phyloP scores from a whole-genome alignment of 2,888 invertebrate genomes.

The Drosophila demipolita region DNA sequence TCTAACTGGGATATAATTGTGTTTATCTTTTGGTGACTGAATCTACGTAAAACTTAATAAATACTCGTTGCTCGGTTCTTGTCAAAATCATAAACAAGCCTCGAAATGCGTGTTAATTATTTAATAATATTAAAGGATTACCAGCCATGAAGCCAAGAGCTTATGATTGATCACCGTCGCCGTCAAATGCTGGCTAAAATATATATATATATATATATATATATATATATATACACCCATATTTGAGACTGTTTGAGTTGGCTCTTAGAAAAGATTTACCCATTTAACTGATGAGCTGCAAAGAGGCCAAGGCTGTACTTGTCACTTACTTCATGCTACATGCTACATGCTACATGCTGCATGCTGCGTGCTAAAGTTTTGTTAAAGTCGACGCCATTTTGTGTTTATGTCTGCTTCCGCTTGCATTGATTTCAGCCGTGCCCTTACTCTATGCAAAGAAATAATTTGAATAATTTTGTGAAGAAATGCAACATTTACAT shows the following conservation, averaged over 20 bases:
- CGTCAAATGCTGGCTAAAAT: constrained; percentile 29
- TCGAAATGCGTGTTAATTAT: constrained; percentile 75
- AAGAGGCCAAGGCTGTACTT: constrained; percentile 48
- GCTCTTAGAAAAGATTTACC: constrained; percentile 33
- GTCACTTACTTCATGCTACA: neutral
- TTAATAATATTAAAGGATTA: constrained; percentile 78
- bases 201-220: neutral
- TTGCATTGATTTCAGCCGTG: constrained; percentile 49
- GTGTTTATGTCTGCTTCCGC: constrained; percentile 26
- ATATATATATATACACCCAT: neutral
- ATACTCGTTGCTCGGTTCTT: constrained; percentile 34
- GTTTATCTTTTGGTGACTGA: constrained; percentile 77
- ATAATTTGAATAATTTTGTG: constrained; percentile 76
- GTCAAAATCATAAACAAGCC: constrained; percentile 67
- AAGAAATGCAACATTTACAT: constrained; percentile 76
- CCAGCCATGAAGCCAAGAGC: constrained; percentile 36
- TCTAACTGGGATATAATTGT: constrained; percentile 70
- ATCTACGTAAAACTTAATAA: constrained; percentile 57
- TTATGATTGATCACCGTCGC: constrained; percentile 54
- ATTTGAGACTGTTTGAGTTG: constrained; percentile 17
- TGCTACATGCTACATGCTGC: neutral
- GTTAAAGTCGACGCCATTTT: constrained; percentile 23
- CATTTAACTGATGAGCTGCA: constrained; percentile 45
- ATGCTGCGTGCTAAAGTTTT: constrained; percentile 13
- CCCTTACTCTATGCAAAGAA: constrained; percentile 49